Evolutionary conservation across 2,797 vertebrate genomes (phyloP), one percentile per base, ranked within the genome.

Genomic region (Eulemur rubriventer): DNA sequence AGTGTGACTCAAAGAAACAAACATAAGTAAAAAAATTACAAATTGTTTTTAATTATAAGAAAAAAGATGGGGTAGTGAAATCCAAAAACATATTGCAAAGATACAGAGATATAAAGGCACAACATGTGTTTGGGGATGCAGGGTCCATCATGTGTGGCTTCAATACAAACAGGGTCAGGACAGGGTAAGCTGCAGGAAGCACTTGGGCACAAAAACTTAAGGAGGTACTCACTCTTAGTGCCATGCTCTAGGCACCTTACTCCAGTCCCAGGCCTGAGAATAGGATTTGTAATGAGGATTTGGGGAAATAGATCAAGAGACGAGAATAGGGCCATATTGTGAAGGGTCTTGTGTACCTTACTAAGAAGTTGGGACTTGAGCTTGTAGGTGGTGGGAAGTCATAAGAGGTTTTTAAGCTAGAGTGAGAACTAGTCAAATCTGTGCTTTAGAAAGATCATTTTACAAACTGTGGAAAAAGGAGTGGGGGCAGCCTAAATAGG

Each of bases 301-400:
- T 90, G n/a, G 46, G n/a, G 11, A 13, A 92, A 82, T 82, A 90
- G 18, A 72, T 82, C 17, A 90, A 65, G 30, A 86, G 3, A 72
- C 22, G 50, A 92, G 7, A 85, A 8, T 67, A 20, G 4, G 28
- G n/a, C 7, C 26, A 33, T 61, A 73, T 55, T 75, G 2, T 67
- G 24, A 94, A 86, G 4, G 41, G 10, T 81, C 13, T 70, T 69
- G 7, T 41, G 65, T 81, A 2, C 41, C 80, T 95, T 91, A 72
- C 65, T 84, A 80, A 80, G n/a, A 84, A 94, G 9, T 46, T 91
- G 11, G 26, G 30, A 30, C 20, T 92, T 96, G 43, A 94, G 18
- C 2, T 48, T 86, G 22, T 41, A 86, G 5, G 24, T 65, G 14
- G 28, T 78, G 38, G 46, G 20, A 18, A 81, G 76, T 55, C 14